These are phyloP conservation scores for Crioceris asparagi DNA, from an alignment of 2,888 invertebrate genomes.

Conservation along the genomic window DNA sequence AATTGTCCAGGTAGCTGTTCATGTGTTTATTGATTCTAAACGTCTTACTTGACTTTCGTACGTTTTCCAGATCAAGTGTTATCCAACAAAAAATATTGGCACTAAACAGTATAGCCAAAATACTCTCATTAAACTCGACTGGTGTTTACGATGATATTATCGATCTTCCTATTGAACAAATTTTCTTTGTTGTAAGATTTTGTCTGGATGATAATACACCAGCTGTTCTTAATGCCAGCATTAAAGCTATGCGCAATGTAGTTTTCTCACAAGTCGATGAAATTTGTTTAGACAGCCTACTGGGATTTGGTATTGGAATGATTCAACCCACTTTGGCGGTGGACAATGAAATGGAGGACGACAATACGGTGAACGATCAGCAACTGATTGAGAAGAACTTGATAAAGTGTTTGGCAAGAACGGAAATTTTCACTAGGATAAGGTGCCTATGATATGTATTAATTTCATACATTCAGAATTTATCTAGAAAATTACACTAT, in stretches of 20 bases:
- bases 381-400: conserved; percentile 78
- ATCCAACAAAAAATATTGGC: conserved; percentile 76
- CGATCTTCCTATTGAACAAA: conserved; percentile 65
- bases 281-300: conserved; percentile 55
- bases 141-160: conserved; percentile 71
- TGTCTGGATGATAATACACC: conserved; percentile 75
- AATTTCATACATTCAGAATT: no score
- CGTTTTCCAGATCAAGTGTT: conserved; percentile 49
- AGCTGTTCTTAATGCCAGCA: conserved; percentile 61
- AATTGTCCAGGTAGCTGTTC: conserved; percentile 49
- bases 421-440: conserved; percentile 65
- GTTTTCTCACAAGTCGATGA: conserved; percentile 73
- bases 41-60: background rate
- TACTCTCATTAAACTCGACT: conserved; percentile 57
- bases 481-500: no score
- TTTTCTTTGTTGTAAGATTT: conserved; percentile 70
- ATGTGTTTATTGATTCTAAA: background rate
- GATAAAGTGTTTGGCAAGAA: conserved; percentile 58
- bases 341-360: conserved; percentile 37
- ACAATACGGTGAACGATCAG: conserved; percentile 69
- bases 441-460: conserved; percentile 38
- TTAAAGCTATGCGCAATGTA: conserved; percentile 64
- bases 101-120: conserved; percentile 67
- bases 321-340: conserved; percentile 47
- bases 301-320: conserved; percentile 54